Evolutionary conservation across 2,888 invertebrate species (phyloP).

Genomic region (Tinea trinotella): DNA sequence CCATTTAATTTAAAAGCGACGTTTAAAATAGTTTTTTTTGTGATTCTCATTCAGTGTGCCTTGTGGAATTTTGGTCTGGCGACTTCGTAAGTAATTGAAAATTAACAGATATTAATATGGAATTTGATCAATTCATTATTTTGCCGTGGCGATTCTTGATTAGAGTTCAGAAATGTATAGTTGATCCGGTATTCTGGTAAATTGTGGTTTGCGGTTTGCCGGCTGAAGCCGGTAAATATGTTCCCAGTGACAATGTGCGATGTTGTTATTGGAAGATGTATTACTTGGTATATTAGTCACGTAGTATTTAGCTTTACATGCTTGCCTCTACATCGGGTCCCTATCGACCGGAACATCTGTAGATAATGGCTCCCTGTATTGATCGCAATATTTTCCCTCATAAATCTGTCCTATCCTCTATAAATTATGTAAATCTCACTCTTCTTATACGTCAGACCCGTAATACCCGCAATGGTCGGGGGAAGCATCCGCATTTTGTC

Average conservation of each 20-base stretch:
- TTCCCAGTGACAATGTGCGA: neutral
- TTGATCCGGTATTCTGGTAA: neutral
- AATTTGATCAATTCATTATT: neutral
- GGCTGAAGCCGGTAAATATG: neutral
- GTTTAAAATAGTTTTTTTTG: neutral
- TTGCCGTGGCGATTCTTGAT: too few species aligned
- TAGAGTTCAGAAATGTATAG: neutral
- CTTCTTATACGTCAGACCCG: neutral
- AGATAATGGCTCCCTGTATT: slow-evolving; percentile 5
- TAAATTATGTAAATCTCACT: neutral
- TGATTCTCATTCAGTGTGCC: neutral
- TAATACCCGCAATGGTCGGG: too few species aligned
- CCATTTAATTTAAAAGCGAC: neutral
- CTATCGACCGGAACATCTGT: slow-evolving; percentile 17
- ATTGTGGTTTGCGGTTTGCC: neutral
- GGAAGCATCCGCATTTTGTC: too few species aligned
- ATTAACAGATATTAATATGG: neutral
- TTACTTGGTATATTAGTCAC: neutral
- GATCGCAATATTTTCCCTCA: neutral
- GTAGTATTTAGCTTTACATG: neutral
- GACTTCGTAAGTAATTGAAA: neutral
- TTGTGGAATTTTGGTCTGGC: neutral
- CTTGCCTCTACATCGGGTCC: neutral
- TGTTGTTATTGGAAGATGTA: neutral
- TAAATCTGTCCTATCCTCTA: neutral